Percentiles rank a stretch among this genome's conserved stretches.
Evolutionary conservation across 2,888 invertebrate species (phyloP).

Genomic region (Ptychoptera contaminata): DNA sequence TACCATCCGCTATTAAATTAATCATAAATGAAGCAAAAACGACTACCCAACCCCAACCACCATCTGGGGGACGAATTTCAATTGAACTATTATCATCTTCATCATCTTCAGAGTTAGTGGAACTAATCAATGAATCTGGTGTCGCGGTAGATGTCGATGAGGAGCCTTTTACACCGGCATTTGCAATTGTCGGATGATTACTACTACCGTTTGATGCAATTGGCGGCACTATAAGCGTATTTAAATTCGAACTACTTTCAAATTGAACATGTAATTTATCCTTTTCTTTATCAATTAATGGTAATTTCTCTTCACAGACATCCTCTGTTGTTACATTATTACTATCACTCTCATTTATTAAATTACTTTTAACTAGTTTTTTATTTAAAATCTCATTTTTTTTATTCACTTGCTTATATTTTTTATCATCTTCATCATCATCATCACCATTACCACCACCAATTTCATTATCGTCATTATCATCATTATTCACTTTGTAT

Average conservation of each 20-base stretch:
- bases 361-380: no score
- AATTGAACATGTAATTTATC: slow-evolving; percentile 2
- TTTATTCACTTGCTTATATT: slow-evolving; percentile 4
- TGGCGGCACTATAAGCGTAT: neutral
- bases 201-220: neutral
- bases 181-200: neutral
- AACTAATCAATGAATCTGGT: slow-evolving; percentile 25
- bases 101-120: slow-evolving; percentile 32
- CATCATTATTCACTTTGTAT: neutral
- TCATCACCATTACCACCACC: slow-evolving; percentile 5
- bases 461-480: neutral
- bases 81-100: slow-evolving; percentile 47
- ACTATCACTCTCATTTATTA: slow-evolving; percentile 6
- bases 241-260: neutral
- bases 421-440: slow-evolving; percentile 5
- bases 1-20: slow-evolving; percentile 81
- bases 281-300: slow-evolving; percentile 1
- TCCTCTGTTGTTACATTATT: slow-evolving; percentile 10
- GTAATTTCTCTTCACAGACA: slow-evolving; percentile 1
- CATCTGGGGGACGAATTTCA: slow-evolving; percentile 64
- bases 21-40: slow-evolving; percentile 79
- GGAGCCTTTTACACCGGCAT: slow-evolving; percentile 12
- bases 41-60: slow-evolving; percentile 88
- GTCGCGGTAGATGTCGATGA: slow-evolving; percentile 33
- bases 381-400: slow-evolving; percentile 5